Conservation (phyloP, 2,113 vertebrate species). For the Prochilodus magdalenae region DNA sequence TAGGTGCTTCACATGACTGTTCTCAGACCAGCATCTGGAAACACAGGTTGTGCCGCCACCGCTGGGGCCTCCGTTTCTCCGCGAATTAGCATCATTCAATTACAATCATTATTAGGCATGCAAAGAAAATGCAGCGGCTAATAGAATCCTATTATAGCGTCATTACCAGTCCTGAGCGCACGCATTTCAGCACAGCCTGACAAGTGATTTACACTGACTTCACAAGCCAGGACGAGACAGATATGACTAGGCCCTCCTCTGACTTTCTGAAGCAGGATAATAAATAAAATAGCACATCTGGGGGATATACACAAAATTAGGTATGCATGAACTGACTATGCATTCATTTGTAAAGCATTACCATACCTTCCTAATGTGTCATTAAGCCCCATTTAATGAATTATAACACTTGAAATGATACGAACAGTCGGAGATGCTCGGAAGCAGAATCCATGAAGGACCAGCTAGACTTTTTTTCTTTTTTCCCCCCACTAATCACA, state of each 20-base stretch:
- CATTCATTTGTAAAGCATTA: constrained; percentile 53
- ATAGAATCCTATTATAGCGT: constrained; percentile 74
- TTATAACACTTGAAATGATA: constrained; percentile 44
- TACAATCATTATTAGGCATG: constrained; percentile 79
- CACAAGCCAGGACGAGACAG: not conserved
- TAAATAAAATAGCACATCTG: constrained; percentile 35
- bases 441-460: constrained; percentile 27
- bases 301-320: constrained; percentile 22
- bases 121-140: constrained; percentile 75
- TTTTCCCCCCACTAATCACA: constrained; percentile 31
- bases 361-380: constrained; percentile 49
- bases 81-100: constrained; percentile 80
- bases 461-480: not conserved
- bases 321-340: constrained; percentile 49
- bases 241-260: constrained; percentile 1
- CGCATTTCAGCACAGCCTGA: constrained; percentile 57
- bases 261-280: constrained; percentile 31
- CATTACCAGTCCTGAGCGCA: constrained; percentile 73
- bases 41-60: constrained; percentile 77
- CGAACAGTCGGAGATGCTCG: constrained; percentile 35
- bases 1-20: constrained; percentile 75
- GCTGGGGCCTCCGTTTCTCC: constrained; percentile 72
- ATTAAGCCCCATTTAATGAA: constrained; percentile 52
- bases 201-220: constrained; percentile 46
- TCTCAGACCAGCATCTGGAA: constrained; percentile 78